Evolutionary conservation across 2,797 vertebrate species (phyloP), one percentile per base, ranked within the genome.

Genomic region (Amblyopsis hoosieri): DNA sequence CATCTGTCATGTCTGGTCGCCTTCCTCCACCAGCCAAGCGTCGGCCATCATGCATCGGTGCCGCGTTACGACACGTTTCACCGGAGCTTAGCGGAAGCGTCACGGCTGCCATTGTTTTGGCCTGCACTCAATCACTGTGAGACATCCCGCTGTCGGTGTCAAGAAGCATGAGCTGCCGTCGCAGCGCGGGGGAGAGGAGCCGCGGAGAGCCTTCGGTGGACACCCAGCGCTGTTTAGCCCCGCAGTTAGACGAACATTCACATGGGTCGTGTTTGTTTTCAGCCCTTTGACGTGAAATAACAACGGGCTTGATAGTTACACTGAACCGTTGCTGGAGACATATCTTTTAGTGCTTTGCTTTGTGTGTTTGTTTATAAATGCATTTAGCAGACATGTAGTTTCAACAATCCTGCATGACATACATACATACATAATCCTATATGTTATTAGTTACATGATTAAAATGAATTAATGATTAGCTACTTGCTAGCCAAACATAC

Each of bases 51-150:
- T n/a, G 10, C 64, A 71, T 78, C 62, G 57, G 8, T 33, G 45
- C 56, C 52, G 73, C 66, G 65, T 75, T 71, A 67, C 37, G 0
- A 57, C 64, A 62, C 69, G 58, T 67, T 66, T 80, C 50, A 51
- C 66, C 64, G 47, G 67, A 3, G 10, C 57, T 51, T 64, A 58
- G 23, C 65, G 59, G 50, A 82, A 74, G 69, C 72, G 78, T 79
- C 75, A 80, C 79, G 75, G 74, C 81, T 75, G 75, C 81, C 70
- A 69, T 89, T 84, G 87, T 89, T 71, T 37, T 12, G 79, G 79
- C 76, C 23, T 79, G 82, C 84, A 88, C 89, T 90, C 85, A 87
- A 90, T 90, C 89, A 89, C 68, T 57, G 73, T 53, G 23, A 29
- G 23, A 29, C 23, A 29, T 4, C 23, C 74, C 1, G 1, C 19